Conservation (phyloP, 2,797 vertebrate genomes). For the Sebastes minor region DNA sequence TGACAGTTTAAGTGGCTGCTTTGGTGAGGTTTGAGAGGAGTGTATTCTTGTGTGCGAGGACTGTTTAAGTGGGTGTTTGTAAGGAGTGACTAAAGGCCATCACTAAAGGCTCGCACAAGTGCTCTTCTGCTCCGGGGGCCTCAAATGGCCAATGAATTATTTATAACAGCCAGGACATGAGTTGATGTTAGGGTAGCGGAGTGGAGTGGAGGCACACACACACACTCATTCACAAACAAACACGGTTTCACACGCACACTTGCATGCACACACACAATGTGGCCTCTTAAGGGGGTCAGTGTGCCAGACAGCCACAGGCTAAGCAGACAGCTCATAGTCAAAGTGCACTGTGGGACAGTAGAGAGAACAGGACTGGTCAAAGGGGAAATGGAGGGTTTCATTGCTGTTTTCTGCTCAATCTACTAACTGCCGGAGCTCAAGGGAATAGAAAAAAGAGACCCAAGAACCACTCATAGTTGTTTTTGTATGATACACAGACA, state of each 20-base stretch:
- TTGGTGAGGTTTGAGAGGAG: constrained; percentile 46
- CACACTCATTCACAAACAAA: constrained; percentile 2
- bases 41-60: constrained; percentile 59
- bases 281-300: constrained; percentile 72
- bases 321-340: constrained; percentile 67
- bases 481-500: neutral
- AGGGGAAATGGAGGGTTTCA: constrained; percentile 47
- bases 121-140: constrained; percentile 71
- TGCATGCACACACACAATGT: constrained; percentile 20
- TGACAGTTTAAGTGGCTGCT: constrained; percentile 63
- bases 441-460: neutral
- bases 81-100: constrained; percentile 70
- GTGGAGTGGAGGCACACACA: constrained; percentile 42
- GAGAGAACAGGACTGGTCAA: constrained; percentile 37
- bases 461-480: neutral
- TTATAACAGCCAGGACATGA: constrained; percentile 74
- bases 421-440: constrained; percentile 25
- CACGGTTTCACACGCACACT: constrained; percentile 1
- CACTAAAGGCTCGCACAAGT: constrained; percentile 74
- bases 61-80: constrained; percentile 73
- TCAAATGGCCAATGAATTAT: constrained; percentile 83
- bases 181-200: constrained; percentile 66
- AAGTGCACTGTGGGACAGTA: constrained; percentile 60
- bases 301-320: constrained; percentile 72
- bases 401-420: constrained; percentile 66